Evolutionary conservation across 2,797 vertebrate species (phyloP), one percentile per base, ranked within the genome.

Genomic region (Enteromius treurensis): DNA sequence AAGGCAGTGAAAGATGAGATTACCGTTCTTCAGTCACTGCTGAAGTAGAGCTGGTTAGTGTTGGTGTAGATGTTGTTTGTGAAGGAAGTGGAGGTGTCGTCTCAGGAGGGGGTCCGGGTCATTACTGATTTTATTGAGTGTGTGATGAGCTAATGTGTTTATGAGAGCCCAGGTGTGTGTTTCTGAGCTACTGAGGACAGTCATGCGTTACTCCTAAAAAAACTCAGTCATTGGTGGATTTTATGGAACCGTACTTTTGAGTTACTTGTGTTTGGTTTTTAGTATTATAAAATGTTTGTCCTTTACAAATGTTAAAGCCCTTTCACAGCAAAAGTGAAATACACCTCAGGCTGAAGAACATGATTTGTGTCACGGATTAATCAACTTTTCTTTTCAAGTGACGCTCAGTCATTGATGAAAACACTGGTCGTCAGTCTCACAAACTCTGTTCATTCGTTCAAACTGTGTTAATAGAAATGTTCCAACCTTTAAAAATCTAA

Each of bases 1-100:
- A 37, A 58, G 9, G n/a, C 55, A 23, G n/a, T 58, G n/a, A 55
- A 21, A 55, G 53, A 55, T 10, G 55, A 60, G 21, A 4, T n/a
- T 0, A 55, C 21, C 23, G 21, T 55, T 55, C 49, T 17, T 17
- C 5, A 51, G 49, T 5, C 19, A 19, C 49, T 19, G 49, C 37
- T 37, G 37, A 37, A 37, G 37, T 37, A 37, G 34, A 40, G 37
- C 37, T 8, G 7, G 40, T 42, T 42, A 10, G 40, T 45, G 93
- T 93, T 94, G 91, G 93, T 93, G 17, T 94, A 93, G 92, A 91
- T 92, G 94, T 87, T 92, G 93, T 94, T 94, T 93, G 90, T 11
- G 87, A 93, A 90, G 90, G 95, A 95, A 95, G 92, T 90, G 29
- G 88, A 95, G 92, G 94, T 92, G 94, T 85, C 65, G 77, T 86